Base-by-base conservation (phyloP, 1,140 invertebrate species). In the Drosophila ironensis region DNA sequence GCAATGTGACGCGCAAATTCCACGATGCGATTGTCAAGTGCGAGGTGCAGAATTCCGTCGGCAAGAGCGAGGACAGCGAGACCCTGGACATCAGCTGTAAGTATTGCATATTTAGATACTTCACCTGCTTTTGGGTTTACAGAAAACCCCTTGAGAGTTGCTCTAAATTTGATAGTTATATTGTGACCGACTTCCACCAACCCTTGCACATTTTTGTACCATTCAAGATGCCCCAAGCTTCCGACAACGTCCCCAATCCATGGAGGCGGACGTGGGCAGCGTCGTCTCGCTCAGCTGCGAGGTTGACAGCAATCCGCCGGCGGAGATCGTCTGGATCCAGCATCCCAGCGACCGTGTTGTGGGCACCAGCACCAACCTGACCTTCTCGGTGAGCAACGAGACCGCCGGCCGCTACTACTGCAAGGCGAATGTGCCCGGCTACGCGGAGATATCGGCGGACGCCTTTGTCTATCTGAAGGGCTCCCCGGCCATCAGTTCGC, bases 361-460 rank as follows among this genome's bases (percentile, higher is more conserved):
- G 4, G 94, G 94, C 22, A 94, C 92, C 59, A 94, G 94, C 46
- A 91, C 94, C 1, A 96, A 96, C 87, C 91, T 96, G 48, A 96
- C 94, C 4, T 91, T 96, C 16, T 92, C 92, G 2, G 94, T 97
- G 30, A 94, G 93, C 66, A 93, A 94, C 0, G 93, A 95, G 75
- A 96, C 95, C 0, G 93, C 95, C 2, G 97, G 97, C 1, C 92
- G 94, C 38, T 99, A 98, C 87, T 94, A 94, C 57, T 98, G 97
- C 90, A 95, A 95, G 78, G 97, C 96, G 0, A 93, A 92, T 40
- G 95, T 97, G 2, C 92, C 93, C 1, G 95, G 95, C n/a, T 98
- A 97, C 87, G 93, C 94, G 2, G 95, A 97, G 90, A 94, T 98
- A 56, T 94, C 93, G 8, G 94, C 95, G 3, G 95, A 97, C 77